Evolutionary conservation across 2,113 vertebrate genomes (phyloP), one percentile per base, ranked within the genome.

Genomic region (Haemorhous mexicanus): DNA sequence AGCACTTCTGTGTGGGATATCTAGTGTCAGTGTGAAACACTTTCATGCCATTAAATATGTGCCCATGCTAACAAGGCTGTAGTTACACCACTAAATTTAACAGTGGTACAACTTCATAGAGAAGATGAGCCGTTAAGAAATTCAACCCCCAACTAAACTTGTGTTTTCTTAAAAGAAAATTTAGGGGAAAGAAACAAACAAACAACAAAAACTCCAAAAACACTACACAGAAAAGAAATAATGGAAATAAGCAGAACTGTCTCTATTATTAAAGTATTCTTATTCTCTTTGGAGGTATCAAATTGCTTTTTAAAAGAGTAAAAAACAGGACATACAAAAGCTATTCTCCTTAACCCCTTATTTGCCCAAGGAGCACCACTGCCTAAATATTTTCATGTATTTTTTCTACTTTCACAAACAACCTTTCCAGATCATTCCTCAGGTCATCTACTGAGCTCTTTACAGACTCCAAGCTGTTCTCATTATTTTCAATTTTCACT

Each of bases 401-500:
- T 94, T 97, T 96, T 86, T 97, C 97, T 4, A 98, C 95, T 79
- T 97, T 97, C 64, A 96, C 84, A 56, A 98, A 97, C 82, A 99
- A 89, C 75, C 96, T 97, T 49, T 98, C 98, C 77, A 99, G 97
- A 72, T 98, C 98, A 62, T 87, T 96, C 50, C 97, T 98, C 87
- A 99, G 96, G 68, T 98, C 97, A 75, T 98, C 97, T 76, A 99
- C 90, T 13, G 98, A 95, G 35, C 96, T 97, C 95, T 98, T 98
- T 20, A 99, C 95, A 7, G 98, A 97, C 28, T 98, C 91, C 44
- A 99, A 93, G 27, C 97, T 98, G 80, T 98, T 95, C 83, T 99
- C 98, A 7, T 99, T 98, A 50, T 96, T 98, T 89, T 99, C 99
- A 12, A 99, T 98, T 97, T 98, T 99, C 76, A 98, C 98, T 0